phyloP scores from a whole-genome alignment of 2,888 invertebrate species.

The Pardosa pseudoannulata region DNA sequence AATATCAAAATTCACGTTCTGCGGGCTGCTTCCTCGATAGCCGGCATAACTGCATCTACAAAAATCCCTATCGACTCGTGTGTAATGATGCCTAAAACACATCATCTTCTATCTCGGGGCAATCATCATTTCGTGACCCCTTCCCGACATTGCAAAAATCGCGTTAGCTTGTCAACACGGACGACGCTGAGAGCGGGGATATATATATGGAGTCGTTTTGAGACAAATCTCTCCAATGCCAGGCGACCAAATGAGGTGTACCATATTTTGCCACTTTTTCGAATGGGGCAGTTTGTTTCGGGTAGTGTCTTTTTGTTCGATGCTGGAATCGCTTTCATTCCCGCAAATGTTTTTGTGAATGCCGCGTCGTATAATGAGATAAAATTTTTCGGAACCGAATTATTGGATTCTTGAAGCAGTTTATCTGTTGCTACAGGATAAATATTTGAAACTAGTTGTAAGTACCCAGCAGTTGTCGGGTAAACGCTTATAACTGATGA shows the following conservation, averaged over 20 bases:
- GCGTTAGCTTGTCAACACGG: neutral
- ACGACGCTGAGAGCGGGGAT: neutral
- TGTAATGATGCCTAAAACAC: slow-evolving; percentile 65
- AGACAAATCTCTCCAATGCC: neutral
- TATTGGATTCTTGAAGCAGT: no score
- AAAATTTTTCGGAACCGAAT: no score
- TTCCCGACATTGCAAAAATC: neutral
- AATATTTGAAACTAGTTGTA: no score
- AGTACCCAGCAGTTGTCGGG: no score
- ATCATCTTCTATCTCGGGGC: slow-evolving; percentile 56
- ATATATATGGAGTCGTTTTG: slow-evolving; percentile 5
- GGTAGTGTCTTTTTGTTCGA: neutral
- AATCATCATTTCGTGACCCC: slow-evolving; percentile 59
- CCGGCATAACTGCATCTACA: neutral
- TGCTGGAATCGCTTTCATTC: no score
- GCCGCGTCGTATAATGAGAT: no score
- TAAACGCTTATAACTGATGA: no score
- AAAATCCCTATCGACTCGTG: slow-evolving; percentile 43
- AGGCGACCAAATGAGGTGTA: neutral
- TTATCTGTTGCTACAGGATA: no score
- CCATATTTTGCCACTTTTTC: slow-evolving; percentile 8
- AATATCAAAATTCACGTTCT: neutral
- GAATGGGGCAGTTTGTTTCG: neutral
- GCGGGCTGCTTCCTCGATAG: neutral
- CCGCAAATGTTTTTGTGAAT: no score